These are phyloP conservation scores for Arctia plantaginis DNA, from an alignment of 2,888 invertebrate genomes.

Conservation along the genomic window DNA sequence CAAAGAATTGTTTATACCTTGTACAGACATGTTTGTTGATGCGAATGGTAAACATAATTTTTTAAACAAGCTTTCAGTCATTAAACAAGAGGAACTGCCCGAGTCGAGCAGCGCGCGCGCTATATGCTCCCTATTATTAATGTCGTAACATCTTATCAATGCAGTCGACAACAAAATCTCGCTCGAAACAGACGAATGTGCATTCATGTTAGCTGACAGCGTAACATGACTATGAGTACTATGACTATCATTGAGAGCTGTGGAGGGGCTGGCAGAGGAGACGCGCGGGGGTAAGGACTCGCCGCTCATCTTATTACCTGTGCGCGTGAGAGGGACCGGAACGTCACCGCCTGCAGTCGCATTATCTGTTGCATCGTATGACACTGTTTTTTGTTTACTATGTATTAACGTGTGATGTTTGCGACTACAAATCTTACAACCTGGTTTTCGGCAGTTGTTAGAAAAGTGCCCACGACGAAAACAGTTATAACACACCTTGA, in stretches of 20 bases:
- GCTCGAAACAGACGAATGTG: not conserved
- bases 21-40: no score
- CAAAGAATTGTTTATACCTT: constrained; percentile 2
- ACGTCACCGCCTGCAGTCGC: not conserved
- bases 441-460: not conserved
- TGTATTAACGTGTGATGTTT: not conserved
- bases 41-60: no score
- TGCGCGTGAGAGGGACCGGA: no score
- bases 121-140: not conserved
- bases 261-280: no score
- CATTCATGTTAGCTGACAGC: not conserved
- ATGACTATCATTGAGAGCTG: no score
- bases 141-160: not conserved
- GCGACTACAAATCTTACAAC: constrained; percentile 1
- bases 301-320: no score
- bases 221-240: no score
- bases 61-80: not conserved
- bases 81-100: no score
- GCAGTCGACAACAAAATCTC: no score
- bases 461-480: not conserved
- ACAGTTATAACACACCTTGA: no score
- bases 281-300: no score
- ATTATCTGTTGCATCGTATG: not conserved
- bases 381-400: not conserved
- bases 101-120: not conserved